phyloP scores from a whole-genome alignment of 2,113 vertebrate genomes.

The Strix aluco region DNA sequence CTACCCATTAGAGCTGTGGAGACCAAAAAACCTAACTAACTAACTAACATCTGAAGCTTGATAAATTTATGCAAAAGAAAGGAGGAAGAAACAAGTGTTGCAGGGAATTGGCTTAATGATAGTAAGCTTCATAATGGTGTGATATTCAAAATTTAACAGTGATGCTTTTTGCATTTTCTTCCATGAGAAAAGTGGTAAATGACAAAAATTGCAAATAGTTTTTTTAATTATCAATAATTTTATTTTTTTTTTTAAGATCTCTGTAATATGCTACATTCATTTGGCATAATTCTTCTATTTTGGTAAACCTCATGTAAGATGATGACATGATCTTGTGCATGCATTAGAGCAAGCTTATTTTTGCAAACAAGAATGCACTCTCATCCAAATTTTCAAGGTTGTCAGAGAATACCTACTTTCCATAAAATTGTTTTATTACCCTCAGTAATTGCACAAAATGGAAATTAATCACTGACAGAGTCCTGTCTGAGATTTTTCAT shows the following conservation, averaged over 20 bases:
- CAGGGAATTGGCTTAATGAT: background rate
- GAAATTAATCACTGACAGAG: background rate
- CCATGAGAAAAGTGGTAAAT: background rate
- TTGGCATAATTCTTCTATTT: background rate
- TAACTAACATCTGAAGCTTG: background rate
- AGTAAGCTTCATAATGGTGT: background rate
- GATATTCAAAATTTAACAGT: background rate
- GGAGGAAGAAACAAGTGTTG: background rate
- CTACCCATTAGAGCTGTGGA: background rate
- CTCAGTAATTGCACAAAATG: background rate
- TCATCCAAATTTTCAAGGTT: background rate
- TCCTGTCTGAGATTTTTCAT: background rate
- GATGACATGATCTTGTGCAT: background rate
- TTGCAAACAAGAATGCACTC: background rate
- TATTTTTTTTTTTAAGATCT: background rate
- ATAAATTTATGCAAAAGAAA: background rate
- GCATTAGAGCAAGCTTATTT: background rate
- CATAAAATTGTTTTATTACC: background rate
- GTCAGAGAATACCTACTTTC: background rate
- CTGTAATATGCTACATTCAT: background rate
- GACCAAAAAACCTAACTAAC: background rate
- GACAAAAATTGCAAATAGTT: background rate
- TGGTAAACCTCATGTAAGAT: background rate
- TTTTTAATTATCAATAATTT: background rate
- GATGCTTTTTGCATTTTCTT: background rate